Evolutionary conservation across 2,113 vertebrate species (phyloP), one percentile per base, ranked within the genome.

Genomic region (Hippocampus abdominalis): DNA sequence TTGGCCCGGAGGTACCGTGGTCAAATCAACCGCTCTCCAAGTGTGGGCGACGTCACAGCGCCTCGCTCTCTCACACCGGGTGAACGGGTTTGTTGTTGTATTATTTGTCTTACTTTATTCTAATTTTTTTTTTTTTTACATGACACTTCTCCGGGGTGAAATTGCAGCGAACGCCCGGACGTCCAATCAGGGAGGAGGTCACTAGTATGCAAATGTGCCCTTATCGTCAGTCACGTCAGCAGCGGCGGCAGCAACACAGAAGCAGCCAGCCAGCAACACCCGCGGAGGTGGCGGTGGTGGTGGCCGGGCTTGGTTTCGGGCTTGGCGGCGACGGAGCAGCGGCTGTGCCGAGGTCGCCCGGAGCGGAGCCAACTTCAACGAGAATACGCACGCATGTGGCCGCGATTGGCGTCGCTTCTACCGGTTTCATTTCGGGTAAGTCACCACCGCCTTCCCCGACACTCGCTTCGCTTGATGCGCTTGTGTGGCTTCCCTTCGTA

Each of bases 181-280:
- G 88, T 64, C 92, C 92, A 92, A 93, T 92, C 90, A 88, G 83
- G 79, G 81, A 66, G 71, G 64, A 72, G 73, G 42, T 87, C 67
- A 86, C 85, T 81, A 48, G 82, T 89, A 93, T 93, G 92, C 87
- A 93, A 93, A 93, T 91, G 1, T 0, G 0, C 64, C 73, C 85
- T 89, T 89, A 89, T 91, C 89, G 62, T 27, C 75, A 74, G 87
- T 84, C 84, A 91, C 92, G 91, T 92, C 90, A 91, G 89, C 88
- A 90, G 77, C 72, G 71, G 82, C 83, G 75, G 83, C 78, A 87
- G 88, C 65, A 65, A 48, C 64, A 48, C 25, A 27, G 20, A 48
- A 65, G 64, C 64, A 42, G 42, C 42, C 39, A 67, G 49, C 64
- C 39, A 67, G 65, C 65, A 20, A 25, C 64, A 51, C 3, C 66